Evolutionary conservation across 2,113 vertebrate genomes (phyloP).

Genomic region (Atherinomorus stipes): DNA sequence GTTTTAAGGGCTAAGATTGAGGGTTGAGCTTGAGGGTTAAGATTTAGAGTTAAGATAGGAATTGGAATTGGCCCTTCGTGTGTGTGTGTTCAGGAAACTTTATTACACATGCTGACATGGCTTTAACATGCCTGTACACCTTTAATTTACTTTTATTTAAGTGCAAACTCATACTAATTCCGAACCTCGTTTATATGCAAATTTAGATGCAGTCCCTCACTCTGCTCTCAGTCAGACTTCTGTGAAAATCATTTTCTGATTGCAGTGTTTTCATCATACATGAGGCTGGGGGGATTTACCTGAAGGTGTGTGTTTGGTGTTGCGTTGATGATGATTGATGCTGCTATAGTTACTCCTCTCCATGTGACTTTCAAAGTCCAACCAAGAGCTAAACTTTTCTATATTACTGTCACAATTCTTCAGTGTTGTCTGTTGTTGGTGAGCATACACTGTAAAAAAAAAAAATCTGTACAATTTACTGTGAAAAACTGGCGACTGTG

Average conservation of each 20-base stretch:
- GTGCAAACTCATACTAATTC: conserved; percentile 52
- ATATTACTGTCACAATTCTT: conserved; percentile 21
- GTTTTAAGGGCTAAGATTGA: no score
- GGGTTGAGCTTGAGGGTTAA: no score
- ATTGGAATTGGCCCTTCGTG: no score
- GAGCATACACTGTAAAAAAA: no score
- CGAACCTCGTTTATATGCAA: conserved; percentile 63
- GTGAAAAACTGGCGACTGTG: no score
- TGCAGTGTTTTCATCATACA: conserved; percentile 31
- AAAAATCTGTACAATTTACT: no score
- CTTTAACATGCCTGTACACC: conserved; percentile 25
- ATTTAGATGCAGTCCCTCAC: conserved; percentile 34
- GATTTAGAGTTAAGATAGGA: no score
- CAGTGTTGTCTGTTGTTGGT: conserved; percentile 7
- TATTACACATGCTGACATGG: conserved; percentile 1
- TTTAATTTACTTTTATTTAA: conserved; percentile 39
- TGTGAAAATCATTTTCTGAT: conserved; percentile 41
- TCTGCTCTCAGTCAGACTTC: conserved; percentile 40
- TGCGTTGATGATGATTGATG: conserved; percentile 50
- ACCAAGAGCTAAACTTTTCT: conserved; percentile 1
- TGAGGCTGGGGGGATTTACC: conserved; percentile 31
- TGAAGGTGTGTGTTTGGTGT: conserved; percentile 43
- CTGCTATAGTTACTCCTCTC: conserved; percentile 17
- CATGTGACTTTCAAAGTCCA: conserved; percentile 6
- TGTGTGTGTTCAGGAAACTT: not conserved